phyloP scores from a whole-genome alignment of 2,888 invertebrate species.

The Icerya purchasi region DNA sequence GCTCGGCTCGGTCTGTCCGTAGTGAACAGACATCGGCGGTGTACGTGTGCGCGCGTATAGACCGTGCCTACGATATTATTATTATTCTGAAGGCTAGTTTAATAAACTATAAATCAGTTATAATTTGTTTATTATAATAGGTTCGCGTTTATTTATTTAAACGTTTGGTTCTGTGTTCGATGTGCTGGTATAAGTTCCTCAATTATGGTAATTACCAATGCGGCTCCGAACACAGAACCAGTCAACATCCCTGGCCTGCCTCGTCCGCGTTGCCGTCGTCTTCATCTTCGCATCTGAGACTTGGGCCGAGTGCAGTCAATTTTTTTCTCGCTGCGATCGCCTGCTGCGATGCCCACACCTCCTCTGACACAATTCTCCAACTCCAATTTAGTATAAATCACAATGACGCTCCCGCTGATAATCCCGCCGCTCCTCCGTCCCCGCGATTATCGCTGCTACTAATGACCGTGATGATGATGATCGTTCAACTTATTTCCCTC shows the following conservation, averaged over 20 bases:
- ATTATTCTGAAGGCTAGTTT: background rate
- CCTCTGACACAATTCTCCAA: background rate
- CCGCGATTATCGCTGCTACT: too few species aligned
- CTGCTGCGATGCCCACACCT: background rate
- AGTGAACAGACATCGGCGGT: background rate
- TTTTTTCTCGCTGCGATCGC: background rate
- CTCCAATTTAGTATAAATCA: background rate
- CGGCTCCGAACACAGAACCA: too few species aligned
- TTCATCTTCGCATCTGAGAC: too few species aligned
- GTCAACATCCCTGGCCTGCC: background rate
- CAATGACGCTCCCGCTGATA: background rate
- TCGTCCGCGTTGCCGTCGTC: too few species aligned
- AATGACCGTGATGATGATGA: too few species aligned
- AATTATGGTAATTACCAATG: background rate
- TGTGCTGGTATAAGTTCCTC: background rate
- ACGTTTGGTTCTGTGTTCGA: conserved; percentile 7
- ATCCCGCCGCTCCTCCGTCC: too few species aligned
- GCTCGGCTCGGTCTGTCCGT: too few species aligned
- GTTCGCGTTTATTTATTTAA: conserved; percentile 11
- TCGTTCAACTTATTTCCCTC: too few species aligned
- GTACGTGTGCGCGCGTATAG: background rate
- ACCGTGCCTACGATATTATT: too few species aligned
- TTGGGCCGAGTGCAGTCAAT: background rate
- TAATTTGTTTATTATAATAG: conserved; percentile 13
- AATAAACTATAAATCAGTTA: conserved; percentile 11